These are phyloP conservation scores for Caenorhabditis remanei DNA, from an alignment of 1,140 invertebrate species.

Conservation along the genomic window DNA sequence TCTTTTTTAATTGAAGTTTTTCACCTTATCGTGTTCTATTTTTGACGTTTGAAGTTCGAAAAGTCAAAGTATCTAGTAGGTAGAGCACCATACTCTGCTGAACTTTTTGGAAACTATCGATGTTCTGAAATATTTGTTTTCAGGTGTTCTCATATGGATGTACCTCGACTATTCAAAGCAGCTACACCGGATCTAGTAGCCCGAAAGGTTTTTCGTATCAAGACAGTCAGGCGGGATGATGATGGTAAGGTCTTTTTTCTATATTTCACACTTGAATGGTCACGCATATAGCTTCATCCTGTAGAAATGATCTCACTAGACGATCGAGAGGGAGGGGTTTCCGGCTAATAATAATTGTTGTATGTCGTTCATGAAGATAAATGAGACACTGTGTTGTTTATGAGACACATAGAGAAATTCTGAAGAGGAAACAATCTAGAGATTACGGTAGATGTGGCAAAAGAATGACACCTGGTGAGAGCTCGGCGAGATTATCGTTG, in stretches of 20 bases:
- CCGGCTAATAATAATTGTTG: constrained; percentile 54
- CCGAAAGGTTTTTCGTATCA: constrained; percentile 43
- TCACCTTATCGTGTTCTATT: constrained; percentile 10
- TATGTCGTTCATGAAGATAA: neutral
- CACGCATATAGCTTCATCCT: constrained; percentile 45
- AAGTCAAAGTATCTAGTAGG: neutral
- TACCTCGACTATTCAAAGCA: constrained; percentile 39
- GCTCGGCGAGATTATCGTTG: constrained; percentile 16
- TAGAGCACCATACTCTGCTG: neutral
- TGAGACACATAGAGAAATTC: constrained; percentile 20
- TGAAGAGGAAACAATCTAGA: constrained; percentile 33
- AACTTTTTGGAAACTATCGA: too few relatives aligned
- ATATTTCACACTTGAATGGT: constrained; percentile 12
- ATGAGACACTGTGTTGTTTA: neutral
- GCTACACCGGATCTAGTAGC: constrained; percentile 39
- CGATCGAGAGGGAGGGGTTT: neutral
- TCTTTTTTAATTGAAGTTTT: neutral
- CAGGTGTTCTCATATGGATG: constrained; percentile 10
- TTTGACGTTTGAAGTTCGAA: neutral
- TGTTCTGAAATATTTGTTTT: neutral
- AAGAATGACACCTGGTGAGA: constrained; percentile 49
- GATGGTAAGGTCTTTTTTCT: constrained; percentile 29
- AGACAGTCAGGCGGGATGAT: constrained; percentile 36
- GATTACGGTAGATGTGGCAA: constrained; percentile 43
- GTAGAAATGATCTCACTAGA: constrained; percentile 1